Conservation (phyloP, 2,888 invertebrate genomes). For the Petrolisthes cinctipes region DNA sequence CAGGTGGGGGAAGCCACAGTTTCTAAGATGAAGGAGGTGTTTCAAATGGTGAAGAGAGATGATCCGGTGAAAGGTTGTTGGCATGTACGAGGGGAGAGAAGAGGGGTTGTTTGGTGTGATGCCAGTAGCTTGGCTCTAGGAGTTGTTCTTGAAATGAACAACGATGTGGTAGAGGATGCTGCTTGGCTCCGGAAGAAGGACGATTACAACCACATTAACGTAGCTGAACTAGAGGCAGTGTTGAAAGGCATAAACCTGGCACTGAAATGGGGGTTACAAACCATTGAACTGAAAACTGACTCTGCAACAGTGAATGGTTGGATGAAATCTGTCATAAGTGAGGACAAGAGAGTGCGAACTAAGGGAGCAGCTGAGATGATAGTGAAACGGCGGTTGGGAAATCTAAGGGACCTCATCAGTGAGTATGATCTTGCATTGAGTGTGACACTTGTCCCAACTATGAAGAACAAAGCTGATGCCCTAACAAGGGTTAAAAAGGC, state of each 20-base stretch:
- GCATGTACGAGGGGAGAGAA: not conserved
- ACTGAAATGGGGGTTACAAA: constrained; percentile 24
- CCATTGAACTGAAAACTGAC: constrained; percentile 9
- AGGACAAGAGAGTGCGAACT: constrained; percentile 11
- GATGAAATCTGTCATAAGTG: constrained; percentile 4
- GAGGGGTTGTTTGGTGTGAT: constrained; percentile 40
- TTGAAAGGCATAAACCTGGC: constrained; percentile 34
- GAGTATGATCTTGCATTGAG: not conserved
- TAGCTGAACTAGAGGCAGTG: constrained; percentile 28
- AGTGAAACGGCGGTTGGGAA: constrained; percentile 28
- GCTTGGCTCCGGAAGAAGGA: constrained; percentile 25
- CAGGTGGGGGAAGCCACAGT: not conserved
- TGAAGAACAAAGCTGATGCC: constrained; percentile 35
- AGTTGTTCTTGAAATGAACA: constrained; percentile 3
- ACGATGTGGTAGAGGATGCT: constrained; percentile 27
- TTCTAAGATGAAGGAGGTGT: not conserved
- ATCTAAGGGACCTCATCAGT: constrained; percentile 6
- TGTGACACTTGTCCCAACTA: constrained; percentile 9
- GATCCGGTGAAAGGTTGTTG: constrained; percentile 30
- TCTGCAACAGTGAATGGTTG: constrained; percentile 35
- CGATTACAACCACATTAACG: constrained; percentile 25
- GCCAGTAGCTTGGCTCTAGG: constrained; percentile 31
- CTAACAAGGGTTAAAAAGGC: constrained; percentile 29
- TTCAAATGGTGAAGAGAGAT: not conserved
- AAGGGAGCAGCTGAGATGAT: constrained; percentile 38